Evolutionary conservation across 2,888 invertebrate species (phyloP).

Genomic region (Oscheius sp.): DNA sequence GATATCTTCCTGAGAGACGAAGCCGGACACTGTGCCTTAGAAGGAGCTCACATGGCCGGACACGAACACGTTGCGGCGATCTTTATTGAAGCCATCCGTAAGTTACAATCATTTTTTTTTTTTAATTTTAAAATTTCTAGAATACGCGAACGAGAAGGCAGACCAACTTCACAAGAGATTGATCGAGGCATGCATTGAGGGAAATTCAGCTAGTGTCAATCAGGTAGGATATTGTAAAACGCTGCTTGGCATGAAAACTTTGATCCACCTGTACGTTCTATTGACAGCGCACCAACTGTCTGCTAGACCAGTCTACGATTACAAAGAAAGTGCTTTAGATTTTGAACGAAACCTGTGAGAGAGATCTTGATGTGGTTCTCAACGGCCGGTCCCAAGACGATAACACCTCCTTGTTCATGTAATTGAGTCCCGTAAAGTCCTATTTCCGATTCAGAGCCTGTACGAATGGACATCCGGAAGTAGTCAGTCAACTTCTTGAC

Average conservation of each 20-base stretch:
- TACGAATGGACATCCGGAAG: slow-evolving; percentile 85
- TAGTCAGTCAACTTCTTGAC: slow-evolving; percentile 84
- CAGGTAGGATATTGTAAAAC: slow-evolving; percentile 74
- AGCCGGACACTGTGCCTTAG: slow-evolving; percentile 82
- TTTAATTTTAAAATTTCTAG: slow-evolving; percentile 18
- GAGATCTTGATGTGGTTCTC: slow-evolving; percentile 77
- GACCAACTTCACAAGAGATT: slow-evolving; percentile 78
- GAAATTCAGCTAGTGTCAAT: slow-evolving; percentile 81
- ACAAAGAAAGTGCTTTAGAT: slow-evolving; percentile 16
- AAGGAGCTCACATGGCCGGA: slow-evolving; percentile 81
- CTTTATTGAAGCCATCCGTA: slow-evolving; percentile 65
- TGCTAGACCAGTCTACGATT: background rate
- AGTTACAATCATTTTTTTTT: slow-evolving; percentile 31
- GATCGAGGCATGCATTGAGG: slow-evolving; percentile 83
- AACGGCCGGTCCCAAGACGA: slow-evolving; percentile 90
- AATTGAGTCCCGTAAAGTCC: slow-evolving; percentile 74
- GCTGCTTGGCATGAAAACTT: background rate
- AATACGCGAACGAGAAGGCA: slow-evolving; percentile 52
- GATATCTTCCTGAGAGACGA: slow-evolving; percentile 70
- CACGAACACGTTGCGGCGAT: slow-evolving; percentile 76
- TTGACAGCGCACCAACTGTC: slow-evolving; percentile 9
- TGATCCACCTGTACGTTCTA: background rate
- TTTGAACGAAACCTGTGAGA: slow-evolving; percentile 1
- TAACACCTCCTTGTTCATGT: slow-evolving; percentile 88
- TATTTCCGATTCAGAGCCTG: slow-evolving; percentile 80